Evolutionary conservation across 2,888 invertebrate species (phyloP).

Genomic region (Polyommatus icarus): DNA sequence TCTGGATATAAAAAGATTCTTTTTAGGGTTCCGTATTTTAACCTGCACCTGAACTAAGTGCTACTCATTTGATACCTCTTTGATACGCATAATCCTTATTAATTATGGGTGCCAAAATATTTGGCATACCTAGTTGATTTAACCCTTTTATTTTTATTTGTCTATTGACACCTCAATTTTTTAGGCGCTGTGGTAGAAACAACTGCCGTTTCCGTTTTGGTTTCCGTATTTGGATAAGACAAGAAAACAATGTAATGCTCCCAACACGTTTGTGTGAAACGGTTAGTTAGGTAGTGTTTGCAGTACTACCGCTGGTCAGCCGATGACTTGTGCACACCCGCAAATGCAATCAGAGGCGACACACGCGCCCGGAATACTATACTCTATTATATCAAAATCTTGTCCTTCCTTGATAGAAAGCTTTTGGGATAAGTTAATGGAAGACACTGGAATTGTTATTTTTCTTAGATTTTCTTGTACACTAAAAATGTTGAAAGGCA

Average conservation of each 20-base stretch:
- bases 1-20: too few relatives aligned
- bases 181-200: too few relatives aligned
- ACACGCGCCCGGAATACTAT: slow-evolving; percentile 50
- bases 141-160: too few relatives aligned
- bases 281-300: slow-evolving; percentile 72
- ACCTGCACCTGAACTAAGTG: too few relatives aligned
- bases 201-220: background rate
- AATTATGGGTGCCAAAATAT: too few relatives aligned
- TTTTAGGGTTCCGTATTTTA: too few relatives aligned
- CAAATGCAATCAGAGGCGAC: slow-evolving; percentile 60
- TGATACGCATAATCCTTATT: too few relatives aligned
- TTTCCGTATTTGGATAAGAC: too few relatives aligned
- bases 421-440: background rate
- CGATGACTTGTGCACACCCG: slow-evolving; percentile 65
- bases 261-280: slow-evolving; percentile 47
- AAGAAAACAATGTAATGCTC: background rate
- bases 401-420: background rate
- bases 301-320: slow-evolving; percentile 60
- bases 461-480: background rate
- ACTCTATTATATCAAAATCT: slow-evolving; percentile 33
- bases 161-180: too few relatives aligned
- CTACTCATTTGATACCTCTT: too few relatives aligned
- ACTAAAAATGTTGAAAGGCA: too few relatives aligned
- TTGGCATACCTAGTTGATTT: too few relatives aligned
- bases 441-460: background rate